These are phyloP conservation scores for Phycodurus eques DNA, from an alignment of 2,113 vertebrate species.

Conservation along the genomic window DNA sequence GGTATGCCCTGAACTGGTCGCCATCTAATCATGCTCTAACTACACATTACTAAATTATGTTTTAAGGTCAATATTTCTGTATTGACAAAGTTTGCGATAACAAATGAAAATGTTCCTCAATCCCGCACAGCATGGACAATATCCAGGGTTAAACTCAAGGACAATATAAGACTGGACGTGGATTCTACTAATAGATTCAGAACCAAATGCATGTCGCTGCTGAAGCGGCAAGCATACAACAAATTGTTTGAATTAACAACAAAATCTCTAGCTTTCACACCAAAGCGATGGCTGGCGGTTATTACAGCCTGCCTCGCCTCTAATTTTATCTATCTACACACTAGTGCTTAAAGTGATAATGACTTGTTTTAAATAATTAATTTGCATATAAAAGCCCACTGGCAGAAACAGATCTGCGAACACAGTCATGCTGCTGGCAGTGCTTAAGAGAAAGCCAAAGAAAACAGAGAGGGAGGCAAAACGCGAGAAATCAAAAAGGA, in stretches of 20 bases:
- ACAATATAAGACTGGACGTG: not conserved
- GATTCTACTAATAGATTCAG: not conserved
- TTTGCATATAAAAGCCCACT: constrained; percentile 68
- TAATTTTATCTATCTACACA: constrained; percentile 43
- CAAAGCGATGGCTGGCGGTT: constrained; percentile 24
- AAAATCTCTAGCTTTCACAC: constrained; percentile 4
- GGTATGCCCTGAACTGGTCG: too few species aligned
- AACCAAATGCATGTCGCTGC: constrained; percentile 9
- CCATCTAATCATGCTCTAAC: too few species aligned
- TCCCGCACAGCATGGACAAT: not conserved
- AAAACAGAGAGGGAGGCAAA: constrained; percentile 21
- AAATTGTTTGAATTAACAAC: constrained; percentile 4
- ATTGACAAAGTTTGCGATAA: not conserved
- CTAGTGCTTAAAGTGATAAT: constrained; percentile 67
- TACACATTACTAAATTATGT: too few species aligned
- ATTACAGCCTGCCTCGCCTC: constrained; percentile 25
- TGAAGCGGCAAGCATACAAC: constrained; percentile 5
- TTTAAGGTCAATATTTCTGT: not conserved
- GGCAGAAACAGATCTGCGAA: constrained; percentile 60
- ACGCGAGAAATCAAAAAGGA: constrained; percentile 1
- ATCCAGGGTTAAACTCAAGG: not conserved
- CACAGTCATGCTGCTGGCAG: constrained; percentile 62
- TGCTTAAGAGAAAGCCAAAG: constrained; percentile 43
- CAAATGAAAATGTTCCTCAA: not conserved
- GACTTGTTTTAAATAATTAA: constrained; percentile 72